Evolutionary conservation across 2,888 invertebrate species (phyloP).

Genomic region (Mesochorus sp.): DNA sequence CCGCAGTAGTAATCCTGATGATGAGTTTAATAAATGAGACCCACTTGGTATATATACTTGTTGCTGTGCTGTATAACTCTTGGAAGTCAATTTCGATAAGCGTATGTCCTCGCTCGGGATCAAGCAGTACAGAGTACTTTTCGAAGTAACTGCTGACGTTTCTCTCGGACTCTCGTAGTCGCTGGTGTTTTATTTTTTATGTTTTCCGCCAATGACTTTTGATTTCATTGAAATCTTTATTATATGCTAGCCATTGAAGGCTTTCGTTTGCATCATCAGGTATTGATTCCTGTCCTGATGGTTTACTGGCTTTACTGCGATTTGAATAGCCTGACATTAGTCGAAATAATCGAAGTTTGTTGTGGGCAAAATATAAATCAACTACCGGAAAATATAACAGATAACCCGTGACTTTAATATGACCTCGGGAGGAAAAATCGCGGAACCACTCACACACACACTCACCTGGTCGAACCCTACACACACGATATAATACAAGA

Average conservation of each 20-base stretch:
- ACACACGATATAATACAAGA: too few species aligned
- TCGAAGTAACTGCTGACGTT: constrained; percentile 8
- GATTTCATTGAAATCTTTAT: constrained; percentile 25
- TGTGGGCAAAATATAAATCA: too few species aligned
- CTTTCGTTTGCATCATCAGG: constrained; percentile 16
- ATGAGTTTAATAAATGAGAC: constrained; percentile 16
- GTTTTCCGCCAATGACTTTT: constrained; percentile 32
- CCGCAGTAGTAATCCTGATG: background rate
- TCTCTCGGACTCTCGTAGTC: constrained; percentile 7
- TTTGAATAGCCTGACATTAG: background rate
- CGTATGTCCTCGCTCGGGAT: constrained; percentile 23
- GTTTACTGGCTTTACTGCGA: background rate
- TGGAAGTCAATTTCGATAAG: constrained; percentile 37
- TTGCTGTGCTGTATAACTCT: constrained; percentile 3
- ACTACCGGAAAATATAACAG: too few species aligned
- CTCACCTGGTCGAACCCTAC: too few species aligned
- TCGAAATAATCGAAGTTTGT: constrained; percentile 8
- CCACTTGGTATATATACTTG: constrained; percentile 22
- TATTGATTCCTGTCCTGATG: background rate
- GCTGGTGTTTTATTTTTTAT: background rate
- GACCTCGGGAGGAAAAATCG: too few species aligned
- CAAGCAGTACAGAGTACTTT: constrained; percentile 29
- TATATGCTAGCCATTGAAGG: constrained; percentile 28
- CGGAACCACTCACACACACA: too few species aligned
- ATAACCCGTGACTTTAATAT: too few species aligned